Evolutionary conservation across 2,888 invertebrate species (phyloP), one percentile per base, ranked within the genome.

Genomic region (Cerceris ruficornis): DNA sequence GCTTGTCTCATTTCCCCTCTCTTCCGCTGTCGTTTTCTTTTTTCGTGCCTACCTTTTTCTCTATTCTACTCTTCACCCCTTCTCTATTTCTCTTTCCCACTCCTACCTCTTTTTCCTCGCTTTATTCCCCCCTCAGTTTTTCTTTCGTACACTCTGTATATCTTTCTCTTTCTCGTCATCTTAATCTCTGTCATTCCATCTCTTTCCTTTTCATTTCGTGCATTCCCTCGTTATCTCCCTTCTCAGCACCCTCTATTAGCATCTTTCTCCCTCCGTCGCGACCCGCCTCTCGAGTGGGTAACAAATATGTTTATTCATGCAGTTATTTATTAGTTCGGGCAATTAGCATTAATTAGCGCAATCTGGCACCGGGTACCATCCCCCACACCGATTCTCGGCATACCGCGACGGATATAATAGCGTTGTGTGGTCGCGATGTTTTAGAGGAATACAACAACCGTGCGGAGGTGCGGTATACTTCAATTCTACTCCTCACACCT

Each of bases 341-440:
- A 91, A 91, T 91, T 91, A 91, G 89, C 91, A 91, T 91, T 90
- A 91, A 91, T 91, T 91, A 91, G 88, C 86, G 86, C 87, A 90
- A 91, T 91, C 90, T 90, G 90, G 79, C 81, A 80, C 83, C 42
- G 60, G 59, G 69, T 39, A 66, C 70, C 70, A 15, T 58, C 49
- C 55, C 58, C 46, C 62, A n/a, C 60, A 28, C 49, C 66, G 41
- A 65, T 68, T 59, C 76, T 64, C 69, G 73, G 77, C 60, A 13
- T 69, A 69, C 85, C 74, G 64, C 85, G 72, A 76, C 81, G 76
- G 55, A 75, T 77, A 68, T 79, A 79, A 81, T 79, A 72, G 69
- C 73, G 66, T 52, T 68, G 75, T 66, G 83, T 50, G 83, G 83
- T 68, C 71, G 81, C 84, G 80, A 82, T 88, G 86, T 88, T 88